Conservation (phyloP, 2,113 vertebrate species). For the Tyrannus savana region DNA sequence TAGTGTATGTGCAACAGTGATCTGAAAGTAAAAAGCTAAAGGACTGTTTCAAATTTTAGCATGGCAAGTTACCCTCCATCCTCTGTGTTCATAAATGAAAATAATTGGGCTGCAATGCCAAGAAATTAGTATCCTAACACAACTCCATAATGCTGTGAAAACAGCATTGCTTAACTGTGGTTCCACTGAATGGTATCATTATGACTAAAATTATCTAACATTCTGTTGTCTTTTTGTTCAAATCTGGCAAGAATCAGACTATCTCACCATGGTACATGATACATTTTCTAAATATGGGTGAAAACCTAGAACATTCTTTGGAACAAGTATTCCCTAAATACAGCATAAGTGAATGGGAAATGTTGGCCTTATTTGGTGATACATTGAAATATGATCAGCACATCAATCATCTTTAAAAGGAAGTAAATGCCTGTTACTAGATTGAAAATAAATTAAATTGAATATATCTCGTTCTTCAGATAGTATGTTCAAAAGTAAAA, state of each 20-base stretch:
- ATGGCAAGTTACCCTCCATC: not conserved
- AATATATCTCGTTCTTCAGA: not conserved
- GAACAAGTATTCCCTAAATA: conserved; percentile 37
- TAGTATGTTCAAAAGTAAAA: not conserved
- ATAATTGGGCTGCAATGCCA: conserved; percentile 19
- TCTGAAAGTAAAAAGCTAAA: not conserved
- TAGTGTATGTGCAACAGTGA: not conserved
- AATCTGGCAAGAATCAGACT: conserved; percentile 51
- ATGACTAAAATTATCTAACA: conserved; percentile 53
- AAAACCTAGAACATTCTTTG: conserved; percentile 56
- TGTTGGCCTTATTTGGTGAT: conserved; percentile 53
- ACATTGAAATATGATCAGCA: conserved; percentile 45
- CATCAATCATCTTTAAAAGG: conserved; percentile 19
- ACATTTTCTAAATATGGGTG: conserved; percentile 41
- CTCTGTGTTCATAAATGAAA: conserved; percentile 15
- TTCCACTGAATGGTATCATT: conserved; percentile 17
- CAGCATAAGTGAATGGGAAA: conserved; percentile 60
- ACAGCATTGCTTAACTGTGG: conserved; percentile 5
- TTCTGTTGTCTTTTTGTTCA: conserved; percentile 39
- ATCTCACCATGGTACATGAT: conserved; percentile 56
- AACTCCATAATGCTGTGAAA: conserved; percentile 1
- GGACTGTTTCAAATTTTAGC: not conserved
- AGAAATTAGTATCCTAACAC: conserved; percentile 19
- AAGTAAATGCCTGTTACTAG: conserved; percentile 37
- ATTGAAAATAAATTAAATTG: not conserved